These are phyloP conservation scores for Tetropium fuscum DNA, from an alignment of 2,888 invertebrate genomes.

Conservation along the genomic window DNA sequence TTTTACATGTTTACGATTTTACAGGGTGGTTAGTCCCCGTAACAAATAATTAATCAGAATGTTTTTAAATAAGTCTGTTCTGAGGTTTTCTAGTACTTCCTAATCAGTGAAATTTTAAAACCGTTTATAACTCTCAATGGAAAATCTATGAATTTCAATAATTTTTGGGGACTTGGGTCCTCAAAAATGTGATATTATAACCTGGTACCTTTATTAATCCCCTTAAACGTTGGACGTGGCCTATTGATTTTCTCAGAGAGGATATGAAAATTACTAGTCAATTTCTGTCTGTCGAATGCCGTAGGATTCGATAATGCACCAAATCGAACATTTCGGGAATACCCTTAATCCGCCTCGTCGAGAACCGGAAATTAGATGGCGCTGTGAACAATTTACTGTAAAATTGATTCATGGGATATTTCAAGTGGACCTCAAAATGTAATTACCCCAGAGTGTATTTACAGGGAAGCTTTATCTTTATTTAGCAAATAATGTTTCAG, in stretches of 20 bases:
- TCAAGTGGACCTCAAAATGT: constrained; percentile 25
- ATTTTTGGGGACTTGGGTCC: too few relatives aligned
- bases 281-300: constrained; percentile 39
- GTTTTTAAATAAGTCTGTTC: too few relatives aligned
- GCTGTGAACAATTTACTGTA: constrained; percentile 83
- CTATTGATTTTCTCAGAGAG: constrained; percentile 38
- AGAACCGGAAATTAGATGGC: constrained; percentile 86
- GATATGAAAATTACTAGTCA: constrained; percentile 43
- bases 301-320: constrained; percentile 34
- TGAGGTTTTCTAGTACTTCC: too few relatives aligned
- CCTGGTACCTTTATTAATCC: not conserved
- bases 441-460: constrained; percentile 1
- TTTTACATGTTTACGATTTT: too few relatives aligned
- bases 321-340: constrained; percentile 41
- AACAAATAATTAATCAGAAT: too few relatives aligned
- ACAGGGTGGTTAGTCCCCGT: too few relatives aligned
- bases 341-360: constrained; percentile 35
- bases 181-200: too few relatives aligned
- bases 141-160: too few relatives aligned
- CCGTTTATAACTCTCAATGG: too few relatives aligned
- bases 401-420: constrained; percentile 62
- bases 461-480: not conserved
- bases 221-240: not conserved
- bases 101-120: too few relatives aligned
- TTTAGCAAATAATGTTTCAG: too few relatives aligned